These are phyloP conservation scores for Sebastes matsubarae DNA, from an alignment of 2,797 vertebrate species.

Conservation along the genomic window DNA sequence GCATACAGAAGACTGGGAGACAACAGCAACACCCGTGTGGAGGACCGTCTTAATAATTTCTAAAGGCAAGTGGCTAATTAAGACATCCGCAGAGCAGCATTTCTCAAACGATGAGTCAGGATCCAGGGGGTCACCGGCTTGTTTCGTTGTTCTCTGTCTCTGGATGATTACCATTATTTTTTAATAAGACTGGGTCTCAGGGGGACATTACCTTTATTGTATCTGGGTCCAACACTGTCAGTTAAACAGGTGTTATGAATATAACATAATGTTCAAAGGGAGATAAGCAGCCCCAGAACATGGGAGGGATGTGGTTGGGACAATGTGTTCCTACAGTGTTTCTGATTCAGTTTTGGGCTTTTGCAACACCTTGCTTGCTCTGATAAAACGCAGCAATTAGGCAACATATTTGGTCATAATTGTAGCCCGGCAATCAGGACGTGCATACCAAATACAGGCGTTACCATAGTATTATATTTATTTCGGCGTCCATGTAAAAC, in stretches of 20 bases:
- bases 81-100: conserved; percentile 22
- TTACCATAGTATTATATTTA: too few species aligned
- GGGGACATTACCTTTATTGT: conserved; percentile 32
- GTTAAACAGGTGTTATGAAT: conserved; percentile 11
- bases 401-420: neutral
- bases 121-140: conserved; percentile 18
- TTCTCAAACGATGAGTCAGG: conserved; percentile 35
- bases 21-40: conserved; percentile 1
- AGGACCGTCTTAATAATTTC: conserved; percentile 32
- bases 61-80: conserved; percentile 50
- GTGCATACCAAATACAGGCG: too few species aligned
- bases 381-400: neutral
- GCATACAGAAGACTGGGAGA: neutral
- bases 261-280: neutral
- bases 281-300: neutral
- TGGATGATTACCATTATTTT: conserved; percentile 43
- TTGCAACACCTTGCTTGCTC: neutral
- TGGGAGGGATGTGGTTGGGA: neutral
- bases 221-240: neutral
- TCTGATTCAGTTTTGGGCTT: neutral
- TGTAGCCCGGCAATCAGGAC: too few species aligned
- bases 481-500: too few species aligned
- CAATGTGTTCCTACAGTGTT: neutral
- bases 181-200: conserved; percentile 46
- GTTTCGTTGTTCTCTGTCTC: conserved; percentile 31